These are phyloP conservation scores for Taphrorychus bicolor DNA, from an alignment of 2,888 invertebrate species.

Conservation along the genomic window DNA sequence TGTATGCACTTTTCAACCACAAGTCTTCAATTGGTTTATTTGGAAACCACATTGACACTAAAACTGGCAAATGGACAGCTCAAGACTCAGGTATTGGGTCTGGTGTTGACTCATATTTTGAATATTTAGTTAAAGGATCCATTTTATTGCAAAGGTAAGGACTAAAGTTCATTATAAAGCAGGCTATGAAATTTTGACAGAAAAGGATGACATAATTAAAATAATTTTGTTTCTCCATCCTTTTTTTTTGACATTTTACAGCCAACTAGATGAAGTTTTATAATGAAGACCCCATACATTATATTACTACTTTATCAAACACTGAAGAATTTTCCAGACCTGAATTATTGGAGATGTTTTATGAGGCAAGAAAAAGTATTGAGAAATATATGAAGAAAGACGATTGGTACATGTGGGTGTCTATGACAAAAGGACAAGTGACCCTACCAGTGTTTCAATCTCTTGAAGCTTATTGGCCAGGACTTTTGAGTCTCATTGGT, in stretches of 20 bases:
- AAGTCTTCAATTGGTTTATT: slow-evolving; percentile 87
- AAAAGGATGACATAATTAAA: too few species aligned
- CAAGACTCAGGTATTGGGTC: slow-evolving; percentile 97
- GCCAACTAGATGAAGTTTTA: too few species aligned
- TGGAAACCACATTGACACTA: slow-evolving; percentile 97
- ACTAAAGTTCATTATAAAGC: not conserved
- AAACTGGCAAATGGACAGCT: slow-evolving; percentile 96
- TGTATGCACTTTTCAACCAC: slow-evolving; percentile 86
- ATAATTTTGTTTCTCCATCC: too few species aligned
- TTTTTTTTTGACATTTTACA: too few species aligned
- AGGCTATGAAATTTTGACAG: too few species aligned
- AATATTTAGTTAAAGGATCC: slow-evolving; percentile 94
- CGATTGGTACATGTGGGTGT: slow-evolving; percentile 99
- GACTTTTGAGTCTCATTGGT: slow-evolving; percentile 85
- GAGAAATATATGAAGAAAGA: slow-evolving; percentile 89
- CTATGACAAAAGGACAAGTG: slow-evolving; percentile 96
- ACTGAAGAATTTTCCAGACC: slow-evolving; percentile 66
- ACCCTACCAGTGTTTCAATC: slow-evolving; percentile 98
- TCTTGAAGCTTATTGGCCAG: slow-evolving; percentile 98
- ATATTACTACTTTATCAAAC: not conserved
- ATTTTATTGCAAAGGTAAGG: slow-evolving; percentile 56
- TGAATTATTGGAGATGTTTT: slow-evolving; percentile 90
- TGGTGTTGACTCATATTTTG: slow-evolving; percentile 97
- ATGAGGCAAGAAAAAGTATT: slow-evolving; percentile 76
- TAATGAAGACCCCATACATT: too few species aligned